phyloP scores from a whole-genome alignment of 2,888 invertebrate species.

The Rhyacophila evoluta region DNA sequence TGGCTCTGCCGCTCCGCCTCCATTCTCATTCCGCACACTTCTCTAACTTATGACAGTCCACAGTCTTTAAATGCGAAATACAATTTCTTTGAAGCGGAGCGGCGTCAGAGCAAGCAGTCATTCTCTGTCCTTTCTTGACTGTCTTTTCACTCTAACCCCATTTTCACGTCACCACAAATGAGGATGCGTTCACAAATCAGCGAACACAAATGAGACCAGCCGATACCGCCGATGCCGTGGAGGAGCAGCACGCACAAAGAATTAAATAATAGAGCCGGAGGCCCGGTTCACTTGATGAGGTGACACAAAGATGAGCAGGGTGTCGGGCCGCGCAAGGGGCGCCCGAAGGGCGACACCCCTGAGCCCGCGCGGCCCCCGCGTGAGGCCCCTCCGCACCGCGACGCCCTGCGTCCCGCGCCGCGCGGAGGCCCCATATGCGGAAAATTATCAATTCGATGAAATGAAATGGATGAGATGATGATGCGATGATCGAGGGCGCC shows the following conservation, averaged over 20 bases:
- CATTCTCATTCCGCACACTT: neutral
- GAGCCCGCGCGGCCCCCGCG: slow-evolving; percentile 49
- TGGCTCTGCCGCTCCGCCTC: neutral
- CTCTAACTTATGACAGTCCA: neutral
- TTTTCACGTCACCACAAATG: neutral
- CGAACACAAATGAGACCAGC: neutral
- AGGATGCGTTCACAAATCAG: neutral
- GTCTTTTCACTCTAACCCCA: neutral
- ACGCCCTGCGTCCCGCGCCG: slow-evolving; percentile 20
- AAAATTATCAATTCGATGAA: neutral
- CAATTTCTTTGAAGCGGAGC: neutral
- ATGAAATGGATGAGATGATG: slow-evolving; percentile 33
- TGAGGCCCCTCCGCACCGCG: neutral
- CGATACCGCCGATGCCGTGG: neutral
- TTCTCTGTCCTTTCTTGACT: neutral
- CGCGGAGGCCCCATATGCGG: slow-evolving; percentile 23
- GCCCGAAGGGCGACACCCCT: slow-evolving; percentile 34
- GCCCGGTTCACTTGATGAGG: slow-evolving; percentile 22
- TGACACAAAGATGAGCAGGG: slow-evolving; percentile 35
- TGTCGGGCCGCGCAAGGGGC: slow-evolving; percentile 44
- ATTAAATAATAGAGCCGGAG: neutral
- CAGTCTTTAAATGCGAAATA: neutral
- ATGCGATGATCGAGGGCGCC: neutral
- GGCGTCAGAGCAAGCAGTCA: neutral
- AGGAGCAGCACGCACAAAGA: neutral